phyloP scores from a whole-genome alignment of 2,888 invertebrate genomes.

The Pachycephus smyrnensis region DNA sequence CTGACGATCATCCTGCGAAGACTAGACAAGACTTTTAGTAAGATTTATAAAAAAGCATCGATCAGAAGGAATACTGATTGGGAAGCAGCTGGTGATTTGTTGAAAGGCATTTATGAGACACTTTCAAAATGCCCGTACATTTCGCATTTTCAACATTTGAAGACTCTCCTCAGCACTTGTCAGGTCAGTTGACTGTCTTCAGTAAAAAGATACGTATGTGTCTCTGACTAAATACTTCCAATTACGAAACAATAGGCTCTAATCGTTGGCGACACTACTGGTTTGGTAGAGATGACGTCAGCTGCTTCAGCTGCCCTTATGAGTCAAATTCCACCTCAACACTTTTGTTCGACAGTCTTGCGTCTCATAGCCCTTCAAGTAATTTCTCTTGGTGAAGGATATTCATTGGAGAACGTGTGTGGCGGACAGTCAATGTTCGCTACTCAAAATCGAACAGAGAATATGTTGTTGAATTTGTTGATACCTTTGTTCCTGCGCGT shows the following conservation, averaged over 20 bases:
- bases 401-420: constrained; percentile 94
- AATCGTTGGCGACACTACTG: constrained; percentile 81
- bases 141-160: constrained; percentile 95
- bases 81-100: constrained; percentile 94
- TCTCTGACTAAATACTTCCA: not conserved
- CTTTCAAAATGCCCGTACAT: constrained; percentile 94
- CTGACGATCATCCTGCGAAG: constrained; percentile 91
- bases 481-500: constrained; percentile 96
- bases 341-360: constrained; percentile 97
- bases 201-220: not conserved
- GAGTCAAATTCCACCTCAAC: constrained; percentile 92
- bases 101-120: constrained; percentile 96
- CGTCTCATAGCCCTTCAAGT: constrained; percentile 94
- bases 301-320: constrained; percentile 85
- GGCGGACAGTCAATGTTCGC: constrained; percentile 91
- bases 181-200: constrained; percentile 72
- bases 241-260: constrained; percentile 71
- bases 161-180: constrained; percentile 85
- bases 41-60: constrained; percentile 96
- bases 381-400: constrained; percentile 91
- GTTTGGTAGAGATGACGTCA: constrained; percentile 81
- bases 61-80: constrained; percentile 95
- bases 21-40: constrained; percentile 95
- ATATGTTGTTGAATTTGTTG: constrained; percentile 94
- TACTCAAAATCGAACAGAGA: constrained; percentile 92